Evolutionary conservation across 2,797 vertebrate genomes (phyloP).

Genomic region (Melopsittacus undulatus): DNA sequence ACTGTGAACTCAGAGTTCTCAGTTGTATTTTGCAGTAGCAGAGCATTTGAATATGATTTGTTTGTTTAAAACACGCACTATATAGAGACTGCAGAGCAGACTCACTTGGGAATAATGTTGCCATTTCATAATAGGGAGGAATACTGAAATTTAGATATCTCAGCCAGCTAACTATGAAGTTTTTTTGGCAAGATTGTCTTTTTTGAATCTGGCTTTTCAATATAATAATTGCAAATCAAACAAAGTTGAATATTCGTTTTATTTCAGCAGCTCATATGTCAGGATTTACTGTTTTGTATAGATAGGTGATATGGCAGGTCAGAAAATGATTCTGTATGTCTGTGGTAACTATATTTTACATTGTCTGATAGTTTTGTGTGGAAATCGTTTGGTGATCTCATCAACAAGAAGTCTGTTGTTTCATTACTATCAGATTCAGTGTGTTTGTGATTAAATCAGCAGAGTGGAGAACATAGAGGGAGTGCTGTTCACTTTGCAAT

Average conservation of each 20-base stretch:
- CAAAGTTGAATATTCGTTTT: neutral
- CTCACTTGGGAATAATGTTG: neutral
- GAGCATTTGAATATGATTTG: neutral
- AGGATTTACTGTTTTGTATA: neutral
- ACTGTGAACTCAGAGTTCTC: neutral
- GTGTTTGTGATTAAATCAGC: constrained; percentile 75
- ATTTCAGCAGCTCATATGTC: neutral
- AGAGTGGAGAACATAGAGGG: constrained; percentile 68
- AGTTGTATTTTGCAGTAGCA: neutral
- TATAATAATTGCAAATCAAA: neutral
- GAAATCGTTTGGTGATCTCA: constrained; percentile 67
- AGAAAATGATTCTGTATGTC: neutral
- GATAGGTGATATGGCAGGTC: neutral
- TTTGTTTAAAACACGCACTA: neutral
- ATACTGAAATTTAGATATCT: neutral
- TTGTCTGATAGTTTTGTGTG: constrained; percentile 43
- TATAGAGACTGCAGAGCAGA: neutral
- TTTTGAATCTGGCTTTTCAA: neutral
- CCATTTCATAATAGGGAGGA: neutral
- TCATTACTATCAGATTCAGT: constrained; percentile 69
- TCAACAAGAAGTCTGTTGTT: constrained; percentile 70
- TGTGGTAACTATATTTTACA: constrained; percentile 22
- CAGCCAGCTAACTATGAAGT: neutral
- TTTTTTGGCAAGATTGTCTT: neutral
- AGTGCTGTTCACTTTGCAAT: constrained; percentile 69